Evolutionary conservation across 2,888 invertebrate genomes (phyloP).

Genomic region (Balanococcus diminutus): DNA sequence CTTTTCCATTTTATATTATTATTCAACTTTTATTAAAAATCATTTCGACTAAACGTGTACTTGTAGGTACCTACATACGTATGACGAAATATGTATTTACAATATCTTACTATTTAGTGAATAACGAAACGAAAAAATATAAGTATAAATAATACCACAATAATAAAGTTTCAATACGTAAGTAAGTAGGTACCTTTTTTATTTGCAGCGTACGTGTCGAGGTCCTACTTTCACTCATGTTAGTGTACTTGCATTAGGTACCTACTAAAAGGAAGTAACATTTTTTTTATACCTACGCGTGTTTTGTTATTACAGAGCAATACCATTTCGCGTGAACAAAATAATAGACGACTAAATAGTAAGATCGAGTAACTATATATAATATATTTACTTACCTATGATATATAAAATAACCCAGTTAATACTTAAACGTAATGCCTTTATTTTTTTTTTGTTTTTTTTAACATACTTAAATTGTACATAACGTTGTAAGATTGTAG

Average conservation of each 20-base stretch:
- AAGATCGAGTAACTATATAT: not conserved
- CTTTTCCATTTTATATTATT: not conserved
- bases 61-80: not conserved
- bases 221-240: too few species aligned
- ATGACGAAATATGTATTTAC: too few species aligned
- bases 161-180: not conserved
- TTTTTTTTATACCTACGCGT: not conserved
- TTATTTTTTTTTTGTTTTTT: not conserved
- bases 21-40: not conserved
- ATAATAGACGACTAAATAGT: not conserved
- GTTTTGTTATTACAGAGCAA: not conserved
- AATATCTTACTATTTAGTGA: not conserved
- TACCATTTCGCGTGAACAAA: not conserved
- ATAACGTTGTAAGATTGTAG: not conserved
- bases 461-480: not conserved
- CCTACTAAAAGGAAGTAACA: too few species aligned
- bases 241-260: too few species aligned
- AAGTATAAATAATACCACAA: not conserved
- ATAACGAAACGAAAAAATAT: not conserved
- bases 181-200: too few species aligned
- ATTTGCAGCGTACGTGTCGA: too few species aligned
- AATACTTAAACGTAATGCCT: not conserved
- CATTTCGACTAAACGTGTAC: not conserved
- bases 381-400: not conserved
- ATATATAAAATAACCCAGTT: not conserved